A percentile compares a stretch with the other conserved stretches of the same genome.
phyloP scores from a whole-genome alignment of 2,888 invertebrate genomes.

The Catotricha subobsoleta region DNA sequence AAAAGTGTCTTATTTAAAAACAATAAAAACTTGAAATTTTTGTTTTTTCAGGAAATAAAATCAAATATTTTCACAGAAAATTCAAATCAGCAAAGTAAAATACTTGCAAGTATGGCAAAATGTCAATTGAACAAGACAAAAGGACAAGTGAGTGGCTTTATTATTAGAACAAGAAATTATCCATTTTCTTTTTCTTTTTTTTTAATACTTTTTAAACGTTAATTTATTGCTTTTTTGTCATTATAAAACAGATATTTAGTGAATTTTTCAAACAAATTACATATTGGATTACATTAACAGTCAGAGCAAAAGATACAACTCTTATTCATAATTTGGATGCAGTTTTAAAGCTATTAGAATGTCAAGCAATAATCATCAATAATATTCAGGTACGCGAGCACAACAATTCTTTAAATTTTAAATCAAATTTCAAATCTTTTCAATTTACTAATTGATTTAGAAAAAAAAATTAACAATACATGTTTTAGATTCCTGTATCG shows the following conservation, averaged over 20 bases:
- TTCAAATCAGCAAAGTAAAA: conserved; percentile 16
- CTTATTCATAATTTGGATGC: conserved; percentile 11
- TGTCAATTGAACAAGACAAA: conserved; percentile 22
- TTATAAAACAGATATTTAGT: conserved; percentile 27
- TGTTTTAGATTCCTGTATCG: conserved; percentile 15
- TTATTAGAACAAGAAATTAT: background rate
- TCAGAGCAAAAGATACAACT: conserved; percentile 13
- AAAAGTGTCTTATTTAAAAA: background rate
- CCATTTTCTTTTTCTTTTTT: background rate
- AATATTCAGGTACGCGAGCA: conserved; percentile 18
- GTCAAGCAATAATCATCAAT: conserved; percentile 18
- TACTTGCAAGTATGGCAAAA: conserved; percentile 20
- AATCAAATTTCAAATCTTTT: too few relatives aligned
- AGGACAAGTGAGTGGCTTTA: conserved; percentile 20
- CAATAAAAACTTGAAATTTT: too few relatives aligned
- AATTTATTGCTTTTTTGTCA: too few relatives aligned
- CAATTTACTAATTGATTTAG: background rate
- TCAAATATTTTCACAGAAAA: conserved; percentile 9
- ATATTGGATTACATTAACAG: conserved; percentile 16
- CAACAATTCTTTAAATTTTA: too few relatives aligned
- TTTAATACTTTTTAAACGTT: background rate
- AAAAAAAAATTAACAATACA: background rate
- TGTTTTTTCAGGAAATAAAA: conserved; percentile 7
- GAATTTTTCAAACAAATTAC: conserved; percentile 24
- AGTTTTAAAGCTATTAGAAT: conserved; percentile 17